Evolutionary conservation across 2,113 vertebrate genomes (phyloP).

Genomic region (Takifugu flavidus): DNA sequence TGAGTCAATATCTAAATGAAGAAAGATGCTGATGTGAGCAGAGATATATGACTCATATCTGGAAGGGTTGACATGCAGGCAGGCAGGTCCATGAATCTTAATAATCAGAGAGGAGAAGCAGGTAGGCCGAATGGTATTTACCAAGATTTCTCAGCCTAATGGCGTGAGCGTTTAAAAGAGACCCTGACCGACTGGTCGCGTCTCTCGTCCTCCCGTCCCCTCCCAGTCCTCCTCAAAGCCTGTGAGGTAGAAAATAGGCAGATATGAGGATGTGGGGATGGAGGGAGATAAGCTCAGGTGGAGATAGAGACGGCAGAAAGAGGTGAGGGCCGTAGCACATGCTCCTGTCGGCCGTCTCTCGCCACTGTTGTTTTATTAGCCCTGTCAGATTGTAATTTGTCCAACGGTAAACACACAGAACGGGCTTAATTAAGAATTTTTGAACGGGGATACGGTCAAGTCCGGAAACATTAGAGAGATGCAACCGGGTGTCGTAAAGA

Average conservation of each 20-base stretch:
- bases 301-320: constrained; percentile 59
- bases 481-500: constrained; percentile 82
- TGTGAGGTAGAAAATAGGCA: constrained; percentile 66
- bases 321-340: constrained; percentile 61
- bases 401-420: constrained; percentile 80
- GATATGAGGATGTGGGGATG: constrained; percentile 61
- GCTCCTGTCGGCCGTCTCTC: constrained; percentile 61
- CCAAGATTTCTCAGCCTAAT: constrained; percentile 48
- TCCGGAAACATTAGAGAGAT: constrained; percentile 85
- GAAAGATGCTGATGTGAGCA: constrained; percentile 73
- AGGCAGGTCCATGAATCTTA: constrained; percentile 67
- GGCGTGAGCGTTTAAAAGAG: constrained; percentile 47
- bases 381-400: constrained; percentile 78
- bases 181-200: constrained; percentile 37
- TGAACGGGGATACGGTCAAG: constrained; percentile 77
- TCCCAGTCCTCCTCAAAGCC: constrained; percentile 53
- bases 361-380: constrained; percentile 77
- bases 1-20: constrained; percentile 71
- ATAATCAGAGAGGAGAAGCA: constrained; percentile 65
- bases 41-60: constrained; percentile 66
- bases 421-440: constrained; percentile 81
- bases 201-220: constrained; percentile 37
- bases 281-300: constrained; percentile 67
- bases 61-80: constrained; percentile 63
- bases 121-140: constrained; percentile 35